These are phyloP conservation scores for Pogonomyrmex barbatus DNA, from an alignment of 1,140 invertebrate genomes.

Conservation along the genomic window DNA sequence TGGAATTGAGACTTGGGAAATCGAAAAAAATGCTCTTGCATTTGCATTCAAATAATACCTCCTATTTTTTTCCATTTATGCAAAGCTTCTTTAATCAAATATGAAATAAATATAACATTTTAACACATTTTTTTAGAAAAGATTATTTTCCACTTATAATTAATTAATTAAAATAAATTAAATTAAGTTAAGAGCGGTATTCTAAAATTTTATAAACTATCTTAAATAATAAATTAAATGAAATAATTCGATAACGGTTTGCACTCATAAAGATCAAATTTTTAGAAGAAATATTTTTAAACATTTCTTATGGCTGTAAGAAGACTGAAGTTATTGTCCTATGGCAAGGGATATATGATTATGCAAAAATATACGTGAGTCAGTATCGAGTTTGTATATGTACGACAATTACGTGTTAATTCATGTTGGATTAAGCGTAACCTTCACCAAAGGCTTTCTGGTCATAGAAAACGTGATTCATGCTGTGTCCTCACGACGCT, in stretches of 20 bases:
- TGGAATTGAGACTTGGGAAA: not conserved
- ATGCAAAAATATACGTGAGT: slow-evolving; percentile 25
- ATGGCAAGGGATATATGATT: not conserved
- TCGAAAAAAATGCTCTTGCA: not conserved
- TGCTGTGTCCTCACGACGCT: not conserved
- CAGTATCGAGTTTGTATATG: slow-evolving; percentile 1
- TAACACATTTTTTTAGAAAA: not conserved
- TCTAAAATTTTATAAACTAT: not conserved
- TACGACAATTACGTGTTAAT: slow-evolving; percentile 9
- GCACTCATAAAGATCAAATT: not conserved
- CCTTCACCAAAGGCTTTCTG: slow-evolving; percentile 34
- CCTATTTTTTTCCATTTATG: not conserved
- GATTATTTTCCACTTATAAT: not conserved
- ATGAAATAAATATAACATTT: not conserved
- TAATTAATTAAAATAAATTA: not conserved
- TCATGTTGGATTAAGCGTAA: not conserved
- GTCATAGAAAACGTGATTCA: slow-evolving; percentile 31
- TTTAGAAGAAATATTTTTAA: not conserved
- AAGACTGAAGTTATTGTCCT: not conserved
- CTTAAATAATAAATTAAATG: not conserved
- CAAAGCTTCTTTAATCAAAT: not conserved
- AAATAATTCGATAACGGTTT: not conserved
- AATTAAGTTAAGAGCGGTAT: not conserved
- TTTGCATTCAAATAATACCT: not conserved
- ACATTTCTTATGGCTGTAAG: not conserved